Evolutionary conservation across 1,140 invertebrate genomes (phyloP), one percentile per base, ranked within the genome.

Genomic region (Andrena cerasifolii): DNA sequence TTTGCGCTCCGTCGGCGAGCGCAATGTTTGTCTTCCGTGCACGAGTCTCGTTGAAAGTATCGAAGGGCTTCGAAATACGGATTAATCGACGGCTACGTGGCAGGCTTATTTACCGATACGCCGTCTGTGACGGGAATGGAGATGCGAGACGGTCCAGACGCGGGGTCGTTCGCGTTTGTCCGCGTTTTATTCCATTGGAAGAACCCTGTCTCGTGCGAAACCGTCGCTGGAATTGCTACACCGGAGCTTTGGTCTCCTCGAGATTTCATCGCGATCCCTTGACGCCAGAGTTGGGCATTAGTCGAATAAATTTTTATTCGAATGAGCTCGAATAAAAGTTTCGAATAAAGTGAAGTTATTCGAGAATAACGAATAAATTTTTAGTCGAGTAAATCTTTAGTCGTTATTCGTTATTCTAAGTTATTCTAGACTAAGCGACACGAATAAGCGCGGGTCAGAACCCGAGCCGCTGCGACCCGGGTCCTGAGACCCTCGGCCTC

Each of bases 1-100:
- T 80, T 80, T 80, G 73, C 78, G 47, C 67, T 77, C n/a, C 63
- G 63, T 68, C 73, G 63, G 65, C 18, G 58, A 77, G 67, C 49
- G 51, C 63, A 24, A 12, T 80, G 78, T 80, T 77, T 80, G 73
- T 80, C 73, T 68, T 76, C 58, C 73, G 58, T 56, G 63, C 33
- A 16, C 43, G 73, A 62, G 70, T 70, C 73, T 49, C 62, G 62
- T 49, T 45, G 61, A 70, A 80, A 80, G 66, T 77, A 80, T 80
- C 36, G 78, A 77, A 54, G 78, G 67, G 71, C 16, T 72, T 70
- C 28, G 40, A 18, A 54, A 70, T 62, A 70, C 63, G 58, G 49
- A 66, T 77, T 80, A 77, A 80, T 80, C 58, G 78, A 49, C 14
- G 62, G 43, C 47, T 49, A 65, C 14, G 45, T n/a, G 62, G 40